Evolutionary conservation across 2,113 vertebrate species (phyloP), one percentile per base, ranked within the genome.

Genomic region (Tragelaphus scriptus): DNA sequence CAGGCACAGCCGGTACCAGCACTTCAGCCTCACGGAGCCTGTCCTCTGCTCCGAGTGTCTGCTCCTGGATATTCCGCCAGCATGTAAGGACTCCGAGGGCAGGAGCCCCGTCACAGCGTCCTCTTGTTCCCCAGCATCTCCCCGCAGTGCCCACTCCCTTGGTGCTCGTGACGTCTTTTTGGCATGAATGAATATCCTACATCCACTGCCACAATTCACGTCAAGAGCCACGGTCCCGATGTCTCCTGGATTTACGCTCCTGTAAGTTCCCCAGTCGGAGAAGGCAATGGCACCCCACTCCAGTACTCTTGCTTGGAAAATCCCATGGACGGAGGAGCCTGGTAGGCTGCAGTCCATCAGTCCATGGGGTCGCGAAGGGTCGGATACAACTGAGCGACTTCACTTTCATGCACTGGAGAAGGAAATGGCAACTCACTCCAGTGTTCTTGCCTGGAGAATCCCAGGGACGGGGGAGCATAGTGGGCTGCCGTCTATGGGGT

Each of bases 151-250:
- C 56, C 25, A 7, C 32, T 55, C 51, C 16, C 3, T 32, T 23
- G 15, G 47, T 23, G 36, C 59, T 58, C 15, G 30, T 0, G 14
- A 23, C 2, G 3, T 77, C 26, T 77, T 85, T 92, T 23, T 71
- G 30, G 59, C 21, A 25, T 51, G 93, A 65, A 26, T 10, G 1
- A 55, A 11, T 12, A 16, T 81, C 59, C 21, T 25, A 14, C 59
- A 3, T 51, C 49, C 47, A 44, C 71, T 13, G 28, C 68, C 53
- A 55, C 0, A 28, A 7, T 65, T 3, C 1, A 11, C 0, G 9
- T 15, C 2, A 13, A 7, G 9, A 8, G 61, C 32, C 40, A 6
- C 3, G 10, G 47, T 40, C 75, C 11, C 10, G 3, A 17, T 2
- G 13, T 88, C 53, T 58, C 51, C 25, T 25, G 40, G 11, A 16